Percentiles rank a stretch among this genome's conserved stretches.
These are phyloP conservation scores for Scopus umbretta DNA, from an alignment of 2,113 vertebrate species.

Conservation along the genomic window DNA sequence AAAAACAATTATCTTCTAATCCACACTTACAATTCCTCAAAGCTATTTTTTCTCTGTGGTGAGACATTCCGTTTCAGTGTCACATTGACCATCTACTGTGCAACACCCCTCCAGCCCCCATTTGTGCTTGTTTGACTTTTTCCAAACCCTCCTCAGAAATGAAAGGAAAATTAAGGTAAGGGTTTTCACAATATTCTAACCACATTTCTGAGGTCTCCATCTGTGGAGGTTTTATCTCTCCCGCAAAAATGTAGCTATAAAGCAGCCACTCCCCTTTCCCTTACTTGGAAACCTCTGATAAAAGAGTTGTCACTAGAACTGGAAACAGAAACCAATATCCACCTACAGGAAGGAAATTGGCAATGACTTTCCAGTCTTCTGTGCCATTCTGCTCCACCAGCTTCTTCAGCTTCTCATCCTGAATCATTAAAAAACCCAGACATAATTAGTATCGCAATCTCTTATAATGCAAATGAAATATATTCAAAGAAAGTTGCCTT, in stretches of 20 bases:
- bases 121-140: neutral
- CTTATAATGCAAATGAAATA: neutral
- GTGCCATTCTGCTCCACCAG: conserved; percentile 94
- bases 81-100: neutral
- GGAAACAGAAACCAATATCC: conserved; percentile 52
- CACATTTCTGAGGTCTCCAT: neutral
- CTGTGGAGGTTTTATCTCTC: neutral
- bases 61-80: neutral
- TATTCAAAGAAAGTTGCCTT: neutral
- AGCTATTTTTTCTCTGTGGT: neutral
- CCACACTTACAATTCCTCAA: neutral
- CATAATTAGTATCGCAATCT: neutral
- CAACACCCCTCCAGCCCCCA: neutral
- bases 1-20: neutral
- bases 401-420: conserved; percentile 99
- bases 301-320: conserved; percentile 9
- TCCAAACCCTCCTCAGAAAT: neutral
- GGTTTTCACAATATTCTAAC: neutral
- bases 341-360: conserved; percentile 93
- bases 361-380: conserved; percentile 98
- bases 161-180: conserved; percentile 4
- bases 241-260: conserved; percentile 17
- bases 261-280: neutral
- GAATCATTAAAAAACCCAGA: neutral
- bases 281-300: conserved; percentile 31